Evolutionary conservation across 2,888 invertebrate species (phyloP), one percentile per base, ranked within the genome.

Genomic region (Encarsia formosa): DNA sequence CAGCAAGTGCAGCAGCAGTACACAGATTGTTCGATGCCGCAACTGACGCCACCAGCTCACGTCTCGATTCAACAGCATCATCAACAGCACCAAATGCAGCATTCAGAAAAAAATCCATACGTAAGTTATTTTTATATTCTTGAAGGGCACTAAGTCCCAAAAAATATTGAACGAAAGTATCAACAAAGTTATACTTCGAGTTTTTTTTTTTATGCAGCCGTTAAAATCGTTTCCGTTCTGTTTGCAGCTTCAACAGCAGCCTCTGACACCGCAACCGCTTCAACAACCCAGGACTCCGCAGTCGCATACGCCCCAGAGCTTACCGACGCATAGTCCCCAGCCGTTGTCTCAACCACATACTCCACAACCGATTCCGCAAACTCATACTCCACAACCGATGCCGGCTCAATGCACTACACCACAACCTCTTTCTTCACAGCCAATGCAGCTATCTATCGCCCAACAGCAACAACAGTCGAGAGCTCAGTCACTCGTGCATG

Each of bases 21-120:
- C 60, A 65, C 77, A 0, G 84, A 84, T 52, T 89, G 88, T 66
- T 85, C 87, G n/a, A 84, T 88, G 79, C 80, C 86, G 54, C 84
- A 86, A 67, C 86, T 83, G 64, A 78, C 68, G 13, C 74, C 74
- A 62, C 72, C 78, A 68, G 55, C 71, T 18, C 71, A 73, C 52
- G 68, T 72, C 18, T 50, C 53, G 9, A 57, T 57, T 50, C 71
- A 71, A 51, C 60, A 68, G 9, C 72, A 70, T 65, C 74, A 75
- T 50, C 73, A 74, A 38, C 75, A 75, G 50, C 70, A 74, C 15
- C 67, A 71, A 6, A 46, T 56, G 53, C 56, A 56, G 20, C 56
- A 53, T n/a, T 15, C 49, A 1, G 56, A 56, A 41, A 76, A 56
- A 5, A 56, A 50, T 50, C 38, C 53, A 37, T 56, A 56, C 29